phyloP scores from a whole-genome alignment of 2,888 invertebrate species.

The Drosophila fungiperda region DNA sequence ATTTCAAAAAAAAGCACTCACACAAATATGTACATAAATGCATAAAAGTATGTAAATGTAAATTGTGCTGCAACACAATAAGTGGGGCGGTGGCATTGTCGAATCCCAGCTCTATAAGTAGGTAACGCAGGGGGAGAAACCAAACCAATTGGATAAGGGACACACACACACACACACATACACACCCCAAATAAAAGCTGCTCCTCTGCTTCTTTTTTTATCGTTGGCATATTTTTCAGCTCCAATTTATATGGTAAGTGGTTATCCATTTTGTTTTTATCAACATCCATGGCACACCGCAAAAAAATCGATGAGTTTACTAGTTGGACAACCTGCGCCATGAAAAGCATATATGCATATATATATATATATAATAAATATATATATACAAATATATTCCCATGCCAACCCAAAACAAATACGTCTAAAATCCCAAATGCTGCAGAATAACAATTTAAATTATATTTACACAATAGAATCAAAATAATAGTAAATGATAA shows the following conservation, averaged over 20 bases:
- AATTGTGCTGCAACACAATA: constrained; percentile 35
- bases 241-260: constrained; percentile 77
- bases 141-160: constrained; percentile 54
- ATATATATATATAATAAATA: constrained; percentile 14
- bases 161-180: constrained; percentile 25
- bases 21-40: constrained; percentile 30
- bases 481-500: constrained; percentile 42
- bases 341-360: constrained; percentile 5
- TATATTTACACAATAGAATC: constrained; percentile 70
- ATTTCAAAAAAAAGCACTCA: constrained; percentile 13
- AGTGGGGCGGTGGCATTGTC: background rate
- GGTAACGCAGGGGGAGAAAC: constrained; percentile 35
- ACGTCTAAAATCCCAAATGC: constrained; percentile 23
- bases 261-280: constrained; percentile 66
- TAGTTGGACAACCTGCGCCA: constrained; percentile 45
- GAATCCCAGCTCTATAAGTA: constrained; percentile 37
- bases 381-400: constrained; percentile 39
- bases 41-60: constrained; percentile 57
- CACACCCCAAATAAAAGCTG: constrained; percentile 26
- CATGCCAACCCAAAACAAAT: constrained; percentile 55
- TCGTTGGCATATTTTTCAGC: constrained; percentile 73
- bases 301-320: constrained; percentile 63
- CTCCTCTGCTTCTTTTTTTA: constrained; percentile 35
- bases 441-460: constrained; percentile 74
- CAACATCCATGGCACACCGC: constrained; percentile 42